Evolutionary conservation across 2,888 invertebrate genomes (phyloP), one percentile per base, ranked within the genome.

Genomic region (Sceliomorpha sp.): DNA sequence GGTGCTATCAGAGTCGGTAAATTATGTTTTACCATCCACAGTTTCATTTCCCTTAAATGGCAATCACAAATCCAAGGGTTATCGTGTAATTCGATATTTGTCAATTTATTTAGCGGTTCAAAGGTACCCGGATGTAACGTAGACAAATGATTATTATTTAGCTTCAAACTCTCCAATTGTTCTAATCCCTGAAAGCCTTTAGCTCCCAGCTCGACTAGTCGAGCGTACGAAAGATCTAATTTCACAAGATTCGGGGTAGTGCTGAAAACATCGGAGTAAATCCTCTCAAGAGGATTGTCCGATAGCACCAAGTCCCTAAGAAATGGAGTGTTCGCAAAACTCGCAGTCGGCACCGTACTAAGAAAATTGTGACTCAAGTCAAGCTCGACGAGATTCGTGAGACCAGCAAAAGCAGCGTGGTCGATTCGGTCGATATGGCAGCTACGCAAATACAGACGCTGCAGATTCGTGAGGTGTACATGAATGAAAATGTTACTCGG

Each of bases 31-130:
- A 92, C 92, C 70, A 96, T 89, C 96, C 96, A 96, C 77, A 94
- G 90, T 84, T 95, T 95, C 62, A 95, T 92, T 62, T 94, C 93
- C 44, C 96, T 90, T 60, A 96, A 87, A 14, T 95, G 92, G 82
- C 96, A 97, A 83, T 96, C 96, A 84, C 96, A 97, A 68, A 93
- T 91, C 96, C 96, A 96, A 0, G 95, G 95, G 88, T 96, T 96
- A 73, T 95, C 95, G 72, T 96, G 95, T 73, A 96, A 89, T 83
- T 95, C 95, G 68, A 96, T 93, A 32, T 94, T 94, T 84, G 94
- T 93, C 44, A 96, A 90, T 59, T 93, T 93, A 75, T 91, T 92
- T 58, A 94, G 85, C 45, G 92, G 93, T 84, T 94, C 94, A 70
- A 95, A 92, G 0, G 94, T 94, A 73, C 91, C 92, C 8, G 93